Base-by-base conservation (phyloP, 2,113 vertebrate genomes). In the Tupaia tana region DNA sequence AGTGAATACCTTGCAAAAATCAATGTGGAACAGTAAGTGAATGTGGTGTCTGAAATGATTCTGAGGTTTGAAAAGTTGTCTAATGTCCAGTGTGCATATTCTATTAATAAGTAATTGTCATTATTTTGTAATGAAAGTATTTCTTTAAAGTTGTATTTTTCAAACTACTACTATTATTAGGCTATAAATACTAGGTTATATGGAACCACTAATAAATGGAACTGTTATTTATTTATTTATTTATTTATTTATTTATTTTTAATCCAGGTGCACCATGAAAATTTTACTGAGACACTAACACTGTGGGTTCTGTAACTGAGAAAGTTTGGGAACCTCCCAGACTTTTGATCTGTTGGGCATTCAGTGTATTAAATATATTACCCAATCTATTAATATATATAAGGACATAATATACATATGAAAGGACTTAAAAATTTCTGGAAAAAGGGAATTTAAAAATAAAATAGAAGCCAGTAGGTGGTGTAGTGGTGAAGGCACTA, bases 81-180 rank as follows among this genome's bases (percentile, higher is more conserved):
- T 80, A 70, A 59, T 91, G 27, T 86, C 25, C 87, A 63, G 27
- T 84, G 24, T 7, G 54, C 22, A 43, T 1, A 61, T 34, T 11
- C 16, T 24, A 66, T 64, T 90, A 84, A 52, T 77, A 86, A 75
- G 13, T 77, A 71, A 81, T 67, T 84, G 59, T 90, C 69, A 25
- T 83, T 94, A 70, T 69, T 81, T 80, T 71, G 12, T 90, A 79
- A 75, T 80, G 79, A 85, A 90, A 90, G 25, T 69, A 71, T 56
- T 86, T 91, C 3, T 86, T 93, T 91, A 14, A 83, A 78, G 5
- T 88, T 88, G 16, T 93, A 29, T 59, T 96, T 96, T 96, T 83
- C 9, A 86, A 20, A 52, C 20, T 64, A 31, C 29, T 89, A 63
- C 9, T 84, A n/a, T 91, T 75, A 34, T 67, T 84, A 71, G 63